Evolutionary conservation across 2,113 vertebrate species (phyloP).

Genomic region (Coptodon bakossiorum): DNA sequence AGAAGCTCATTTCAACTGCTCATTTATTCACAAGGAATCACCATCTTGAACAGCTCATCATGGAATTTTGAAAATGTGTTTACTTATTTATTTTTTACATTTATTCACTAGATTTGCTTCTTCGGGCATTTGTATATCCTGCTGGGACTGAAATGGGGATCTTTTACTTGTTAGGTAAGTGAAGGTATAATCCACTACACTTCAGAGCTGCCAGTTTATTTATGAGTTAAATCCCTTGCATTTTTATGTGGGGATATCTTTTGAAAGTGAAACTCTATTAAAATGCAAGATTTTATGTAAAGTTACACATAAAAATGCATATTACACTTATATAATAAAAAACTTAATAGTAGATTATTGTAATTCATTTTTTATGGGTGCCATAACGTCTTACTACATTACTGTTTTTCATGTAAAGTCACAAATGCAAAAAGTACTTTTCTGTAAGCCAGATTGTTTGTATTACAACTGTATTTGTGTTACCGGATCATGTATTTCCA

Average conservation of each 20-base stretch:
- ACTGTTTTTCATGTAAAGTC: not conserved
- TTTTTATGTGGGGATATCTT: not conserved
- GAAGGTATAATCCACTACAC: not conserved
- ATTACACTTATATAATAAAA: not conserved
- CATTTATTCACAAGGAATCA: not conserved
- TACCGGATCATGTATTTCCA: not conserved
- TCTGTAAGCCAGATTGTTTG: not conserved
- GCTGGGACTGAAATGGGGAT: not conserved
- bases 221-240: not conserved
- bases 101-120: not conserved
- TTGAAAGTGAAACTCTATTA: not conserved
- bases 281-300: not conserved
- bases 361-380: not conserved
- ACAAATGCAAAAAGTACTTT: not conserved
- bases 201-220: not conserved
- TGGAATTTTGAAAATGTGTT: not conserved
- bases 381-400: not conserved
- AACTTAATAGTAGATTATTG: not conserved
- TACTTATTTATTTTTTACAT: not conserved
- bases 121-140: not conserved
- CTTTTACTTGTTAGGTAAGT: not conserved
- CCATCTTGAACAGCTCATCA: not conserved
- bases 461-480: not conserved
- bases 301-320: not conserved
- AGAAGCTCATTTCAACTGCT: not conserved